Conservation (phyloP, 2,113 vertebrate genomes). For the Athene noctua region DNA sequence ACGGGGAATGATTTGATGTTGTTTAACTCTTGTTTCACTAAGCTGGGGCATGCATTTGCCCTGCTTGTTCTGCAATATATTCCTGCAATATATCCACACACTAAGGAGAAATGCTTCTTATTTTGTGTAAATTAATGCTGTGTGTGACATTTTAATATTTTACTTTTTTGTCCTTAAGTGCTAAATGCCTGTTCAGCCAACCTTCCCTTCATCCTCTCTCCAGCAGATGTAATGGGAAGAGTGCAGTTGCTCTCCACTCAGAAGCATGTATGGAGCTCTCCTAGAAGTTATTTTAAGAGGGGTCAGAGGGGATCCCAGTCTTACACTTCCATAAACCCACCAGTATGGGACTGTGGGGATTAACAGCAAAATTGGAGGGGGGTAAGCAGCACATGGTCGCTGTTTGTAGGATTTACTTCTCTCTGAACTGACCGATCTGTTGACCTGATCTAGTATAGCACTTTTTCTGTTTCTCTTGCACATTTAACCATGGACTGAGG, state of each 20-base stretch:
- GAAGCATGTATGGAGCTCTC: not conserved
- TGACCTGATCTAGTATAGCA: not conserved
- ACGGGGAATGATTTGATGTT: constrained; percentile 65
- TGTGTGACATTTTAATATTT: constrained; percentile 16
- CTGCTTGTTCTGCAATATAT: not conserved
- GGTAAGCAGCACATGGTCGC: not conserved
- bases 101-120: constrained; percentile 26
- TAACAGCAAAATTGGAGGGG: not conserved
- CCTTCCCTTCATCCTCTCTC: not conserved
- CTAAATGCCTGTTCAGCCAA: constrained; percentile 36
- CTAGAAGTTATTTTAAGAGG: not conserved
- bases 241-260: constrained; percentile 35
- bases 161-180: constrained; percentile 32
- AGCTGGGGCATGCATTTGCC: not conserved
- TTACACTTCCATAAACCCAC: not conserved
- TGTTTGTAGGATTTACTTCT: not conserved
- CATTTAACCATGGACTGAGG: not conserved
- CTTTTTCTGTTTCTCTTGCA: constrained; percentile 11
- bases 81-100: not conserved
- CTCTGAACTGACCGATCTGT: not conserved
- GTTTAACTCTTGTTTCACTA: constrained; percentile 63
- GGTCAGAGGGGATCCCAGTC: not conserved
- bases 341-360: not conserved
- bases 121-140: constrained; percentile 55
- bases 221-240: not conserved